Evolutionary conservation across 2,888 invertebrate species (phyloP).

Genomic region (Parnassius glacialis): DNA sequence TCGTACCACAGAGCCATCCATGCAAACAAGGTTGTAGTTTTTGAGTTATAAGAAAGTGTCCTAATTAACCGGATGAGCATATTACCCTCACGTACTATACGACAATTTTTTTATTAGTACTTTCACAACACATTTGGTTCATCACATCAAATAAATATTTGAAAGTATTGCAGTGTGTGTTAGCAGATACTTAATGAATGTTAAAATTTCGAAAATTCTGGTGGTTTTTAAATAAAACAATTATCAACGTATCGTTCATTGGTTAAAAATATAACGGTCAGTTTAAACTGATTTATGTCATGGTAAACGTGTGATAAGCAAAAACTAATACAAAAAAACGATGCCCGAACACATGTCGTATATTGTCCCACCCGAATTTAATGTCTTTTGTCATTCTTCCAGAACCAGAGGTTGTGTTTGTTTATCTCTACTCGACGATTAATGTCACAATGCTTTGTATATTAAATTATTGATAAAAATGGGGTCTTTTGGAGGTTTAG

Average conservation of each 20-base stretch:
- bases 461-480: conserved; percentile 3
- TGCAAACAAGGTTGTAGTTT: no score
- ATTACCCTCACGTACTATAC: no score
- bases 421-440: conserved; percentile 12
- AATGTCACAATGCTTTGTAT: conserved; percentile 20
- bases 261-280: conserved; percentile 7
- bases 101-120: no score
- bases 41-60: no score
- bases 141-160: no score
- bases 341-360: conserved; percentile 18
- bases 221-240: background rate
- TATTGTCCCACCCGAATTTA: conserved; percentile 10
- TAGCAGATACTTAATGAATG: no score
- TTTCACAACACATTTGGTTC: no score
- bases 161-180: no score
- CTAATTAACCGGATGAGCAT: no score
- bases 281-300: conserved; percentile 18
- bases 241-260: conserved; percentile 11
- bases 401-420: background rate
- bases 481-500: background rate
- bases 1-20: no score
- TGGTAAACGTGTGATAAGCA: conserved; percentile 11
- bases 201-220: no score
- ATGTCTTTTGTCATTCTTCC: conserved; percentile 5
- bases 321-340: conserved; percentile 14